Conservation (phyloP, 2,113 vertebrate species). For the Canis aureus region DNA sequence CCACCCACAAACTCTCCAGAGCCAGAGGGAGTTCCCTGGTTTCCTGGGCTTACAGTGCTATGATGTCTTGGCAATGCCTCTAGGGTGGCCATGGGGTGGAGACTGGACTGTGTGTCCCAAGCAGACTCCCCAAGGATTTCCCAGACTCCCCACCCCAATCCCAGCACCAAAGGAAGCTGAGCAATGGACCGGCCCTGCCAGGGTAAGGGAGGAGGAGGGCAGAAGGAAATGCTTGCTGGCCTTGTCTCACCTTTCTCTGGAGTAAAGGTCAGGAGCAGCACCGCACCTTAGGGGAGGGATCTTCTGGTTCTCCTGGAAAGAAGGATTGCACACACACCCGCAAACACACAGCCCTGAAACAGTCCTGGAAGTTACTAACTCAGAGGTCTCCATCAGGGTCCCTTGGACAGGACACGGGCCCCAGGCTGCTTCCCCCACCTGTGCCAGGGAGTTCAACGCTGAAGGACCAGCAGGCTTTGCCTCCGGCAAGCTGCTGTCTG, state of each 20-base stretch:
- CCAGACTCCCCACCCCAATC: fast-evolving
- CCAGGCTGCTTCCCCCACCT: not conserved
- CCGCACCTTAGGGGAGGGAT: fast-evolving
- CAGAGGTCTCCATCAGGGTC: not conserved
- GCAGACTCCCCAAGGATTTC: not conserved
- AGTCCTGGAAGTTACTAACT: not conserved
- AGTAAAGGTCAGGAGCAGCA: fast-evolving
- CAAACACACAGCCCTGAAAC: not conserved
- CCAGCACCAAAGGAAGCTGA: not conserved
- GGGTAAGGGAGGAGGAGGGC: not conserved
- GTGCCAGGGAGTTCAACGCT: fast-evolving
- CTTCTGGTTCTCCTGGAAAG: not conserved
- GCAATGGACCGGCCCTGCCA: not conserved
- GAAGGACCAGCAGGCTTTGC: not conserved
- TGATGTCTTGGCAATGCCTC: not conserved
- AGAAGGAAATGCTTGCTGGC: not conserved
- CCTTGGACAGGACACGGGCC: not conserved
- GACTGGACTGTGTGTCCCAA: not conserved
- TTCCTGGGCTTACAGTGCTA: not conserved
- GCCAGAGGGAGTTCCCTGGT: not conserved
- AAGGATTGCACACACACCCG: not conserved
- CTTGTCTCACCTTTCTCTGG: not conserved
- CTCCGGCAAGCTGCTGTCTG: fast-evolving
- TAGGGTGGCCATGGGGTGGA: not conserved
- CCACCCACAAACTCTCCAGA: not conserved